A percentile compares a stretch with the other conserved stretches of the same genome.
These are phyloP conservation scores for Sitobion miscanthi DNA, from an alignment of 1,140 invertebrate species.

Conservation along the genomic window DNA sequence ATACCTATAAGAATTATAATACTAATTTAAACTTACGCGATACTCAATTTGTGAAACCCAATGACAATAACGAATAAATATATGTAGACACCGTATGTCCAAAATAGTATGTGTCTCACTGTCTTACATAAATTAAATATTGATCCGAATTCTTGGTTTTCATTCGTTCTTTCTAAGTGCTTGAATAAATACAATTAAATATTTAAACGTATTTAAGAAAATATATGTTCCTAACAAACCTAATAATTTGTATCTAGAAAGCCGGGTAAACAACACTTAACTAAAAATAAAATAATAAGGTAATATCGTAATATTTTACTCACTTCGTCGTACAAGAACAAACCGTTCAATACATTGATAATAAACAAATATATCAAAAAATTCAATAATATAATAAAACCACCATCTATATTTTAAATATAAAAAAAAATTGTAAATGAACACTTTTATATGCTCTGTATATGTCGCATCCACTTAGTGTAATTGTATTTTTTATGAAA, in stretches of 20 bases:
- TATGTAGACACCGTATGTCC: not conserved
- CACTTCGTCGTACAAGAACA: constrained; percentile 20
- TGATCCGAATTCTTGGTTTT: not conserved
- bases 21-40: not conserved
- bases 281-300: not conserved
- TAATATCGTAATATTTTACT: not conserved
- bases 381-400: not conserved
- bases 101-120: constrained; percentile 19
- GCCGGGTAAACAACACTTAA: not conserved
- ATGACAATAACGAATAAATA: not conserved
- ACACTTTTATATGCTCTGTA: not conserved
- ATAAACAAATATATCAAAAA: not conserved
- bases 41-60: not conserved
- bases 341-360: constrained; percentile 7
- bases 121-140: not conserved
- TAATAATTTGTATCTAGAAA: not conserved
- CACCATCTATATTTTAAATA: not conserved
- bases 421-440: not conserved
- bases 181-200: not conserved
- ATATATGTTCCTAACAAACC: not conserved
- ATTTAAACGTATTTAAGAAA: not conserved
- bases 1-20: not conserved
- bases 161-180: not conserved
- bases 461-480: too few species aligned
- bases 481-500: too few species aligned